These are phyloP conservation scores for Aratinga solstitialis DNA, from an alignment of 2,797 vertebrate genomes.

Conservation along the genomic window DNA sequence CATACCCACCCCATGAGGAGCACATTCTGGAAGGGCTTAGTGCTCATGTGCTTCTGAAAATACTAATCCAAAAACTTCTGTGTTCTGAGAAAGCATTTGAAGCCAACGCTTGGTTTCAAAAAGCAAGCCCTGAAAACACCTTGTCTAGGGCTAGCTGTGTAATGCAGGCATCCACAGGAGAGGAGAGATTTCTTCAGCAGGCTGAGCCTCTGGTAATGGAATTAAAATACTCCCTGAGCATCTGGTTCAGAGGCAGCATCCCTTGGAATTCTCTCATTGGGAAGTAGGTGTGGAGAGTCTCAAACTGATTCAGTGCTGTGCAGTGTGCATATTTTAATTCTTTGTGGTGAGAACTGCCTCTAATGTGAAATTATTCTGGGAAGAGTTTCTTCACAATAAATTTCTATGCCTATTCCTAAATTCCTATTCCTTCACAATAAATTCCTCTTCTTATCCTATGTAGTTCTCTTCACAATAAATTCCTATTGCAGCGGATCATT, in stretches of 20 bases:
- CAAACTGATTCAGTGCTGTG: slow-evolving; percentile 1
- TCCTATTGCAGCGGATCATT: not conserved
- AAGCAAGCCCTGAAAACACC: not conserved
- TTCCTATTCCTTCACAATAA: not conserved
- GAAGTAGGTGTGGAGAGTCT: slow-evolving; percentile 26
- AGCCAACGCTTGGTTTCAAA: not conserved
- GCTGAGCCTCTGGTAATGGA: not conserved
- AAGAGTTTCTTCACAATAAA: not conserved
- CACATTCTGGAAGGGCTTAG: not conserved
- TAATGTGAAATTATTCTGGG: not conserved
- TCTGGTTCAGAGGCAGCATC: slow-evolving; percentile 19
- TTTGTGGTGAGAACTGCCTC: not conserved
- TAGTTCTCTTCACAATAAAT: not conserved
- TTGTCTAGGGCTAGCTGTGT: not conserved
- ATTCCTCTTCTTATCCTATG: not conserved
- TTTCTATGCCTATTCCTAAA: not conserved
- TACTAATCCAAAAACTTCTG: not conserved
- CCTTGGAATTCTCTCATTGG: not conserved
- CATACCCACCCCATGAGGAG: not conserved
- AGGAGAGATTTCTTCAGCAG: not conserved
- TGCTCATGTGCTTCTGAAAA: not conserved
- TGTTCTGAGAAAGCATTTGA: not conserved
- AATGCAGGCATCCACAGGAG: not conserved
- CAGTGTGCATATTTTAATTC: not conserved
- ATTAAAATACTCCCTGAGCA: slow-evolving; percentile 1